Base-by-base conservation (phyloP, 2,888 invertebrate genomes). In the Leptopterna dolabrata region DNA sequence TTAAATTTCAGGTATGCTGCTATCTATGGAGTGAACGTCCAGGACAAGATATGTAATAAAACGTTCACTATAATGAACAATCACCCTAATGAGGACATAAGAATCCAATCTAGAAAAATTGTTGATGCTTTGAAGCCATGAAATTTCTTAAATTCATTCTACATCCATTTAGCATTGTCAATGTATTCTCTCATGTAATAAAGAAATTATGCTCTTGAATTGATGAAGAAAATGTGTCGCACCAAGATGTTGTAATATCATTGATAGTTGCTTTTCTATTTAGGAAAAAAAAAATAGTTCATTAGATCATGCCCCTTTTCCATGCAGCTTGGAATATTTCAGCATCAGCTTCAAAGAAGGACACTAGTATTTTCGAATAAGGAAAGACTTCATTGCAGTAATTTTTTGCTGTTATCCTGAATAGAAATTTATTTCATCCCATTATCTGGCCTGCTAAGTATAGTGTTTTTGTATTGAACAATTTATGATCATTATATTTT, bases 1-100 rank as follows among this genome's bases (percentile, higher is more conserved):
- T 73, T 41, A 0, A 63, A n/a, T 86, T 29, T 82, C 90, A 92
- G 92, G 91, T 92, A 92, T 90, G 92, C 92, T 83, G 92, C 92
- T n/a, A 91, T 92, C n/a, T 92, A 91, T 89, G 92, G 92, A 73
- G 91, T 92, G 1, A 91, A 91, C 88, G 90, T 91, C n/a, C 90
- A 91, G 71, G 92, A 92, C 87, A 91, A 91, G 89, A 90, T 92
- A 55, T 90, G 90, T 45, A 91, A 91, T 81, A 92, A 92, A 90
- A 89, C 91, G 27, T 91, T 91, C 88, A 91, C 91, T 41, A 87
- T 92, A 51, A 91, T 91, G 90, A 91, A 91, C 87, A 91, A 91
- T 87, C 91, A 92, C 89, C 88, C 89, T 43, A 91, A 92, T 89
- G 92, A 92, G 90, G 92, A 92, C 88, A 90, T 92, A 36, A 89